Evolutionary conservation across 2,113 vertebrate genomes (phyloP).

Genomic region (Lepidothrix coronata): DNA sequence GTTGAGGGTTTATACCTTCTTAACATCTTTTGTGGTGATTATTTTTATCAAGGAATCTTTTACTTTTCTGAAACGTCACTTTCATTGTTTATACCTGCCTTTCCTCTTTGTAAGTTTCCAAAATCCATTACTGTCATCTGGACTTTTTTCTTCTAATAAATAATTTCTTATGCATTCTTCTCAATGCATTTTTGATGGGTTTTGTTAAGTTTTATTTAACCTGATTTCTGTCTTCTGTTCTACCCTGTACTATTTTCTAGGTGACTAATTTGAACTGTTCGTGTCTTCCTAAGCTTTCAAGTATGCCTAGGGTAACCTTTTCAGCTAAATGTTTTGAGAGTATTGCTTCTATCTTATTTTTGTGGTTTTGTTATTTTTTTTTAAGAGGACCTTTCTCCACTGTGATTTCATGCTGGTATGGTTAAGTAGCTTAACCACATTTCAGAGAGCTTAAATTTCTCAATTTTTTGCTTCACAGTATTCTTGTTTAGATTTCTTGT

Average conservation of each 20-base stretch:
- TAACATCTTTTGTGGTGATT: not conserved
- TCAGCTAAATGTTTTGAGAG: not conserved
- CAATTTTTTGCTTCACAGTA: not conserved
- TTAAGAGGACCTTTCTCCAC: not conserved
- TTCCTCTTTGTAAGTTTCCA: not conserved
- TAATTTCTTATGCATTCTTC: not conserved
- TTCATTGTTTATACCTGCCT: not conserved
- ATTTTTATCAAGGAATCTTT: not conserved
- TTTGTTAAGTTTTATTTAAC: not conserved
- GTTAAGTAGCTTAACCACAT: not conserved
- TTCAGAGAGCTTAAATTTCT: not conserved
- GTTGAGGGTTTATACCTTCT: not conserved
- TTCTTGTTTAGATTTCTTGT: not conserved
- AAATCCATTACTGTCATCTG: not conserved
- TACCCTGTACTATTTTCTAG: not conserved
- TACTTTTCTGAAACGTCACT: not conserved
- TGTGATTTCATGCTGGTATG: not conserved
- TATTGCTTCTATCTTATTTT: not conserved
- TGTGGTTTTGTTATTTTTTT: not conserved
- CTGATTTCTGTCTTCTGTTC: not conserved
- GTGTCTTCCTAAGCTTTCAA: not conserved
- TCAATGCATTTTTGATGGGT: not conserved
- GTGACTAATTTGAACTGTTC: not conserved
- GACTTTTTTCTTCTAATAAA: not conserved
- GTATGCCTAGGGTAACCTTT: not conserved